These are phyloP conservation scores for Hypotaenidia okinawae DNA, from an alignment of 2,797 vertebrate species.

Conservation along the genomic window DNA sequence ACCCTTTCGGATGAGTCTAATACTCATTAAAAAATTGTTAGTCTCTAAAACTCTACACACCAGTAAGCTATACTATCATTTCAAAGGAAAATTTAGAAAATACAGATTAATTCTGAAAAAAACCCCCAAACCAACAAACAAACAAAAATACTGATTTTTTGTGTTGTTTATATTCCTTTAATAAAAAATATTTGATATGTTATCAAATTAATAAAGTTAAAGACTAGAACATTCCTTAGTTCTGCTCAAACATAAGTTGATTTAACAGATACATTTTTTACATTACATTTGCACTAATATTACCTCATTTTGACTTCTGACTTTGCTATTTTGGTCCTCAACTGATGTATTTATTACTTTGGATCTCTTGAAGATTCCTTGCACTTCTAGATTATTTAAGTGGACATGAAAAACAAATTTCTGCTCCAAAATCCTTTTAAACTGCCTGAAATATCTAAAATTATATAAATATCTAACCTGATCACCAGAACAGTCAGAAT, in stretches of 20 bases:
- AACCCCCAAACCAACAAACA: no score
- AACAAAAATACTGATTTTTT: neutral
- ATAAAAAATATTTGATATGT: neutral
- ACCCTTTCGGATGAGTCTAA: neutral
- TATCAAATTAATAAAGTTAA: neutral
- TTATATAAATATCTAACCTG: neutral
- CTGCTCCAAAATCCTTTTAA: neutral
- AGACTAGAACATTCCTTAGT: neutral
- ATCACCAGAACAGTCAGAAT: neutral
- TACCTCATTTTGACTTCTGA: neutral
- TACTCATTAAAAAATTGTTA: neutral
- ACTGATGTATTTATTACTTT: neutral
- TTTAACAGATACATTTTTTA: neutral
- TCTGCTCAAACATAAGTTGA: neutral
- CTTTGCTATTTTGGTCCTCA: neutral
- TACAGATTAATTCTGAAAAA: neutral
- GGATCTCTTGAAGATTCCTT: neutral
- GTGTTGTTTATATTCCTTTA: neutral
- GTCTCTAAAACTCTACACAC: neutral
- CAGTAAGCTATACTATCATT: neutral
- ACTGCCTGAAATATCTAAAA: neutral
- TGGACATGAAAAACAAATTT: neutral
- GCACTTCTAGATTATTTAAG: neutral
- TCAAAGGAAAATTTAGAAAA: neutral
- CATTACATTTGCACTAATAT: neutral